Evolutionary conservation across 2,113 vertebrate genomes (phyloP).

Genomic region (Condylura cristata): DNA sequence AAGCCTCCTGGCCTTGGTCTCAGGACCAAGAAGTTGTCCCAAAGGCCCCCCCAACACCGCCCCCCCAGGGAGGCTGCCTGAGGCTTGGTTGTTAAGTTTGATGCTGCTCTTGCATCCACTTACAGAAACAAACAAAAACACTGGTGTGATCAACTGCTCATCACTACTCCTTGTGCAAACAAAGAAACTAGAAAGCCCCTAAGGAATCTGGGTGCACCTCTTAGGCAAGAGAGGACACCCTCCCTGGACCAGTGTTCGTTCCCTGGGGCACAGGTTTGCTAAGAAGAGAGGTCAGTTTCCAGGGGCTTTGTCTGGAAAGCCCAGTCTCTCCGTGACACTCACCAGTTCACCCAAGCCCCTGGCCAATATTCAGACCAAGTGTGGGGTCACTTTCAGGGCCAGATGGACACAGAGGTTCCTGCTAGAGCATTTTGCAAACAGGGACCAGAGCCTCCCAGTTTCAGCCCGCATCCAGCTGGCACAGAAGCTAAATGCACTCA

Average conservation of each 20-base stretch:
- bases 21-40: neutral
- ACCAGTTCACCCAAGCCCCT: neutral
- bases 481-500: neutral
- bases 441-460: neutral
- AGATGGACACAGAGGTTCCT: neutral
- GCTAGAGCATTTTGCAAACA: neutral
- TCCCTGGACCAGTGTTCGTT: fast-evolving
- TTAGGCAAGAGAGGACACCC: neutral
- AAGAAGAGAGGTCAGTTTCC: neutral
- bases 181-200: neutral
- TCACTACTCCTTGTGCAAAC: neutral
- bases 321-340: neutral
- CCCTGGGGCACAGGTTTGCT: too few relatives aligned
- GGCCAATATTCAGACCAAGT: neutral
- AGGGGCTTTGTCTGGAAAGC: neutral
- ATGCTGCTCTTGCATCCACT: neutral
- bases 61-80: neutral
- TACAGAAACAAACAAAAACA: neutral
- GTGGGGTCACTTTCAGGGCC: neutral
- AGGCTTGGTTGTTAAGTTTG: neutral
- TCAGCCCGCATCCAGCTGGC: neutral
- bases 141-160: neutral
- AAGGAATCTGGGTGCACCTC: neutral
- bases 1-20: neutral
- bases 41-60: neutral